phyloP scores from a whole-genome alignment of 2,888 invertebrate genomes.

The Anthophora plumipes region DNA sequence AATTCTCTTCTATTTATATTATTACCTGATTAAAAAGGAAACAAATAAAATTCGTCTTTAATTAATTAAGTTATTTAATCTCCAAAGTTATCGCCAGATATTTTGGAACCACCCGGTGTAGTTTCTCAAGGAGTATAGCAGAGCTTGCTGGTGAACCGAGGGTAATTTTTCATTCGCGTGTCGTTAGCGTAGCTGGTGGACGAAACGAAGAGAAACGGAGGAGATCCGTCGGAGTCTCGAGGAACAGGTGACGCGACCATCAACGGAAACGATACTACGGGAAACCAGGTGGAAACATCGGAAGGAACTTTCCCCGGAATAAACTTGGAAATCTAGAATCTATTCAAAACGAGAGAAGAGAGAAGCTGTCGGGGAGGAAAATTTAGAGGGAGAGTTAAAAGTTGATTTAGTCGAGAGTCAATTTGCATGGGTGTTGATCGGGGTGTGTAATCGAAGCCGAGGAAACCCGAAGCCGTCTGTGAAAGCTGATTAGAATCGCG shows the following conservation, averaged over 20 bases:
- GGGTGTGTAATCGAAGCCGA: slow-evolving; percentile 44
- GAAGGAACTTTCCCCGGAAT: neutral
- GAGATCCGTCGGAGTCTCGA: too few species aligned
- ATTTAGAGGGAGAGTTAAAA: slow-evolving; percentile 15
- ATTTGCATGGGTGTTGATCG: slow-evolving; percentile 57
- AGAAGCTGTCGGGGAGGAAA: neutral
- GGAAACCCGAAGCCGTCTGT: slow-evolving; percentile 36
- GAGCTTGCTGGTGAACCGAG: slow-evolving; percentile 18
- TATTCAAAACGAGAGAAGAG: neutral
- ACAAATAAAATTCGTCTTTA: too few species aligned
- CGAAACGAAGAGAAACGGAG: too few species aligned
- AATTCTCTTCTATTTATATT: too few species aligned
- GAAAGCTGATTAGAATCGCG: slow-evolving; percentile 51
- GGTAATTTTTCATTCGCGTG: slow-evolving; percentile 44
- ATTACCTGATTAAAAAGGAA: too few species aligned
- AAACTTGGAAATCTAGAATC: neutral
- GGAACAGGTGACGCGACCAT: slow-evolving; percentile 10
- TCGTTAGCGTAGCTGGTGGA: too few species aligned
- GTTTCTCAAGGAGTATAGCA: slow-evolving; percentile 23
- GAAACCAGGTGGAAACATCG: neutral
- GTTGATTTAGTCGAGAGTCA: slow-evolving; percentile 28
- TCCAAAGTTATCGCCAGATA: too few species aligned
- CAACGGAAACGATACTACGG: slow-evolving; percentile 10
- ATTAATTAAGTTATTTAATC: too few species aligned
- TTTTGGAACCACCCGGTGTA: too few species aligned